Conservation (phyloP, 1,140 invertebrate genomes). For the Papilio helenus region DNA sequence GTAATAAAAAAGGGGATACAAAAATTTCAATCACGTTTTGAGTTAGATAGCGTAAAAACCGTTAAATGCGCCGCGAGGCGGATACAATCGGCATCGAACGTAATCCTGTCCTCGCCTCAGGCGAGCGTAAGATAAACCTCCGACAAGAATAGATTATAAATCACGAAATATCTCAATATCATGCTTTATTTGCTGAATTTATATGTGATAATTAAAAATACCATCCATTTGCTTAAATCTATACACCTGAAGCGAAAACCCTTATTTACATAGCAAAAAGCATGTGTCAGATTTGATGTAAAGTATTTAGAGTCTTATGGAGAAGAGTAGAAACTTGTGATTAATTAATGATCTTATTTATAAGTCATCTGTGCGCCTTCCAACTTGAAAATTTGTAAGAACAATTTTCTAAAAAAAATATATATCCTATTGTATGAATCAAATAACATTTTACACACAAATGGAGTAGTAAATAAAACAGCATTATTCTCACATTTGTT, state of each 20-base stretch:
- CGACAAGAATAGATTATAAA: slow-evolving; percentile 37
- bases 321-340: not conserved
- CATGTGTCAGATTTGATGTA: not conserved
- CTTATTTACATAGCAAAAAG: not conserved
- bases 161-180: slow-evolving; percentile 25
- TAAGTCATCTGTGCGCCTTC: no score
- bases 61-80: slow-evolving; percentile 38
- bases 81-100: slow-evolving; percentile 39
- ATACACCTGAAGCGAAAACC: not conserved
- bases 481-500: not conserved
- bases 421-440: no score
- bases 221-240: not conserved
- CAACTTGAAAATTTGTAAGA: no score
- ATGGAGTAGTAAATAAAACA: not conserved
- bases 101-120: slow-evolving; percentile 37
- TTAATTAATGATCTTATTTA: not conserved
- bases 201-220: not conserved
- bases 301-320: not conserved
- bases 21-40: slow-evolving; percentile 40
- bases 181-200: slow-evolving; percentile 11
- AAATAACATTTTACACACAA: not conserved
- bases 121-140: slow-evolving; percentile 38
- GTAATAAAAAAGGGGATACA: slow-evolving; percentile 37
- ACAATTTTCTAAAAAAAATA: no score
- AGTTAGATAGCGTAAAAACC: slow-evolving; percentile 38